These are phyloP conservation scores for Sceloporus undulatus DNA, from an alignment of 2,113 vertebrate species.

Conservation along the genomic window DNA sequence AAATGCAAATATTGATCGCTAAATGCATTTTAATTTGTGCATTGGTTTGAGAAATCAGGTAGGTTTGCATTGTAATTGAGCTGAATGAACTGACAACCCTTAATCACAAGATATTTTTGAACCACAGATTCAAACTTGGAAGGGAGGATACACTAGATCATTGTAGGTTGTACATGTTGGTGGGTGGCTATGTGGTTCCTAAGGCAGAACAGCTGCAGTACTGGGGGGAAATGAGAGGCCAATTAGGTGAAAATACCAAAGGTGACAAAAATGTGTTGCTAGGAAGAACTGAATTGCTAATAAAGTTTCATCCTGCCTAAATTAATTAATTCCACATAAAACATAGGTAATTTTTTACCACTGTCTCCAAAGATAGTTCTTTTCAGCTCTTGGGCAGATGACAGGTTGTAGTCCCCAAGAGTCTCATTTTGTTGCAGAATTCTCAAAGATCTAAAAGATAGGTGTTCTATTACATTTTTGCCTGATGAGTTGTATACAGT, in stretches of 20 bases:
- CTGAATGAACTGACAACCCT: neutral
- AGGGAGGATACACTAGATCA: neutral
- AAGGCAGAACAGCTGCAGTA: neutral
- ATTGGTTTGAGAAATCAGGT: neutral
- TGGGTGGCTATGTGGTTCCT: no score
- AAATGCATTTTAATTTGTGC: neutral
- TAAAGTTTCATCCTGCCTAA: neutral
- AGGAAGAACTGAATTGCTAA: neutral
- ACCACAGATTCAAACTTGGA: neutral
- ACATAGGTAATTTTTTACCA: neutral
- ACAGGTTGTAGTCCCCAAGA: no score
- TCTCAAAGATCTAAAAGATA: neutral
- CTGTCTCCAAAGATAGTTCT: neutral
- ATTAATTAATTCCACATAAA: neutral
- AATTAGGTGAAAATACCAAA: neutral
- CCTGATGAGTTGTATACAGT: neutral
- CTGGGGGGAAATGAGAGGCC: slow-evolving; percentile 12
- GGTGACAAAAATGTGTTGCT: neutral
- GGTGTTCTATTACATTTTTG: neutral
- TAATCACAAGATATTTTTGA: neutral
- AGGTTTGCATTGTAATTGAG: neutral
- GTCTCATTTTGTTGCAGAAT: no score
- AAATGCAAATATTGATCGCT: neutral
- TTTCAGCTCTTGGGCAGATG: neutral
- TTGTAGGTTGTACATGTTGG: neutral